Percentiles rank a stretch among this genome's conserved stretches.
Evolutionary conservation across 64 coral and sea anemone species (phyloP).

Genomic region (Montipora sp.): DNA sequence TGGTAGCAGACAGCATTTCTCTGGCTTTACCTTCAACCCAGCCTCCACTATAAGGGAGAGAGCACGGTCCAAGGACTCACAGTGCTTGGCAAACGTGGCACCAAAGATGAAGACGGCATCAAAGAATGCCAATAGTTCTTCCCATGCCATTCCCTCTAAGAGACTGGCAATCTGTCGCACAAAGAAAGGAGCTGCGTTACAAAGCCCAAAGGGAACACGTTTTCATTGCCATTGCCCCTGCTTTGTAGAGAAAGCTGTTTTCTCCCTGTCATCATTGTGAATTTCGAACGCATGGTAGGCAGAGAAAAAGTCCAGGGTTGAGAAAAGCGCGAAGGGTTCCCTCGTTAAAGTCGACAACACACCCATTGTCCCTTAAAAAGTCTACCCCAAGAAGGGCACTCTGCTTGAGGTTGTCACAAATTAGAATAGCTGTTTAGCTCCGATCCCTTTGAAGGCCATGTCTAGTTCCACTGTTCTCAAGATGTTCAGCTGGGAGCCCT

Average conservation of each 20-base stretch:
- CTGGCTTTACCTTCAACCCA: constrained; percentile 55
- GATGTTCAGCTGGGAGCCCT: constrained; percentile 43
- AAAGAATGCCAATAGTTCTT: constrained; percentile 35
- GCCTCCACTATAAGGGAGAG: constrained; percentile 8
- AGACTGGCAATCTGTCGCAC: constrained; percentile 25
- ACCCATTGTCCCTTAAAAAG: not conserved
- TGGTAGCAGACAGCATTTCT: constrained; percentile 52
- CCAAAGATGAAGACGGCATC: constrained; percentile 38
- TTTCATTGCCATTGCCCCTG: constrained; percentile 59
- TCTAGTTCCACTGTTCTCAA: constrained; percentile 42
- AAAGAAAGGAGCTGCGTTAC: constrained; percentile 51
- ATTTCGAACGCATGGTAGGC: constrained; percentile 62
- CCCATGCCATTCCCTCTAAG: constrained; percentile 40
- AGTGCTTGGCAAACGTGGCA: constrained; percentile 21
- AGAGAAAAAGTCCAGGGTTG: constrained; percentile 58
- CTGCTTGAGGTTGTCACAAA: constrained; percentile 59
- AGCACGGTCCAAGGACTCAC: constrained; percentile 26
- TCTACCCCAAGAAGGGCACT: constrained; percentile 8
- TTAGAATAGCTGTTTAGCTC: constrained; percentile 35
- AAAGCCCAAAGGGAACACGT: constrained; percentile 60
- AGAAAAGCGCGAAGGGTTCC: not conserved
- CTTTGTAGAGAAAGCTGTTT: constrained; percentile 67
- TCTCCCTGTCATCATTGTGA: constrained; percentile 3
- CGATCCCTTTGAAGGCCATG: constrained; percentile 9
- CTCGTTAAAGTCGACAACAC: too few species aligned